Evolutionary conservation across 2,797 vertebrate genomes (phyloP), one percentile per base, ranked within the genome.

Genomic region (Sebastes goodei): DNA sequence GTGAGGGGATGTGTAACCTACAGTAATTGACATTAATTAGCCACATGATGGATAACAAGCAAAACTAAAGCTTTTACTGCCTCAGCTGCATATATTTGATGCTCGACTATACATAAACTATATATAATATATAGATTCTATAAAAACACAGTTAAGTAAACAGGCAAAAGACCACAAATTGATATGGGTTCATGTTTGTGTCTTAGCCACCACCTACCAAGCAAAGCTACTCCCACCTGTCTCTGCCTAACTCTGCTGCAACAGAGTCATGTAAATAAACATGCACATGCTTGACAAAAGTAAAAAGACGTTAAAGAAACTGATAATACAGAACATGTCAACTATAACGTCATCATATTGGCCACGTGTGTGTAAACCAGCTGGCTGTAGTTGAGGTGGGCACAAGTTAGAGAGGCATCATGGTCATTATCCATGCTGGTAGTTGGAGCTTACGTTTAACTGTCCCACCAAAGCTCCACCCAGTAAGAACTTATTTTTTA

Each of bases 1-100:
- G 61, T 63, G 64, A 70, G 32, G 57, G 20, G 63, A 61, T 64
- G 69, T 76, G 35, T 75, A 77, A 81, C 65, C 69, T 56, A 56
- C 55, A 59, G 7, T 83, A 64, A 88, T 87, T 83, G 59, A 56
- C 61, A 77, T 77, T 42, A 80, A 69, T 90, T 83, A 86, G 59
- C 46, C 30, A 56, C 21, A 32, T 52, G 60, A 25, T 76, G 52
- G 9, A 38, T 70, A 76, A 70, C 53, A 62, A 78, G 29, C 67
- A 66, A 63, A 75, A 77, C 70, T 53, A 66, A 64, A 70, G 73
- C 64, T 70, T 69, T 76, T 52, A 12, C 42, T 68, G 71, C 21
- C 56, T 57, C 35, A 1, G 1, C 69, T 72, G 42, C 67, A 61
- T 42, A 67, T 65, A 32, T 66, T 46, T 73, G 21, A 59, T 69